These are phyloP conservation scores for Pseudopleuronectes americanus DNA, from an alignment of 2,797 vertebrate genomes.

Conservation along the genomic window DNA sequence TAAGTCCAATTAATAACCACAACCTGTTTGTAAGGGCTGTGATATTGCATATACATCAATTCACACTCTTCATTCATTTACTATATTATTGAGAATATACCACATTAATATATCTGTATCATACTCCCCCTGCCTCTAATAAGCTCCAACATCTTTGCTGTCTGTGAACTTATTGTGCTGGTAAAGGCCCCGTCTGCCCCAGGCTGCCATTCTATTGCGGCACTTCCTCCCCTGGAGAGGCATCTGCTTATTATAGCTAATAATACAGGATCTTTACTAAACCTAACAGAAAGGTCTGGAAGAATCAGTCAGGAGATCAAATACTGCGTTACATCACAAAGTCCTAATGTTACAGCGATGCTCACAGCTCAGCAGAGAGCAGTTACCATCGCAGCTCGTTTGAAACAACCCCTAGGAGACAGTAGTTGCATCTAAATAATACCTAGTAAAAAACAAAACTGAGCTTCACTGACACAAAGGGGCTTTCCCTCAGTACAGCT, in stretches of 20 bases:
- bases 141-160: background rate
- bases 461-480: background rate
- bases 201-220: background rate
- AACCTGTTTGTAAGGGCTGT: background rate
- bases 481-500: background rate
- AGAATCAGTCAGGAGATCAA: background rate
- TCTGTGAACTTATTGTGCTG: background rate
- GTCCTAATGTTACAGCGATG: background rate
- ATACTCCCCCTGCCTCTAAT: background rate
- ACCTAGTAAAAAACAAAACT: background rate
- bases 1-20: background rate
- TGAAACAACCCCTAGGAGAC: constrained; percentile 1
- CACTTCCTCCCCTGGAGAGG: background rate
- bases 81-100: background rate
- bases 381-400: constrained; percentile 4
- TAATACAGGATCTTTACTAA: background rate
- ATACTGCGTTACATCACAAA: background rate
- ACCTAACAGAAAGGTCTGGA: background rate
- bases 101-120: background rate
- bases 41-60: background rate
- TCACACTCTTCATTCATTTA: background rate
- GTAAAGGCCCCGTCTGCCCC: background rate
- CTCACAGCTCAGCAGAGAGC: background rate
- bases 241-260: background rate
- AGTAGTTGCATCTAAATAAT: background rate